Evolutionary conservation across 2,888 invertebrate species (phyloP).

Genomic region (Lepidocyrtoides sp.): DNA sequence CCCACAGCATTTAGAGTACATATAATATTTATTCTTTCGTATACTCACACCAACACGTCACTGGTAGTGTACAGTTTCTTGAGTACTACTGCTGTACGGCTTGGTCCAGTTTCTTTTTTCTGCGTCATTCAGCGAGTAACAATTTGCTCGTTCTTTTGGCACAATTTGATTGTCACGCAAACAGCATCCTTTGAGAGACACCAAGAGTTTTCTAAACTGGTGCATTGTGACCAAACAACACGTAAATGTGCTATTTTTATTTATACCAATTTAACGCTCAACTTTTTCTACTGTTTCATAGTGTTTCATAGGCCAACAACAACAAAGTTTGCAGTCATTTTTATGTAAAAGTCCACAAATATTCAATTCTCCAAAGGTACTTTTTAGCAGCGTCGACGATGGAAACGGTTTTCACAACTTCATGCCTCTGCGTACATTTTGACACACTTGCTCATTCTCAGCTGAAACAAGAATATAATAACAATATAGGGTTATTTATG

Average conservation of each 20-base stretch:
- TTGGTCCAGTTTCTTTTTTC: constrained; percentile 16
- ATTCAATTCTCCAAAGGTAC: constrained; percentile 16
- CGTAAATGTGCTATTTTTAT: neutral
- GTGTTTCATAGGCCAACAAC: neutral
- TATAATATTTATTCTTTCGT: no score
- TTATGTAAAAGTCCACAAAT: constrained; percentile 16
- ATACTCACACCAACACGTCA: no score
- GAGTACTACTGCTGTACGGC: neutral
- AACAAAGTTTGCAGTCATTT: constrained; percentile 16
- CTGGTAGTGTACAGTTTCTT: neutral
- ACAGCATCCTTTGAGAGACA: constrained; percentile 34
- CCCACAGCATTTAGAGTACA: no score
- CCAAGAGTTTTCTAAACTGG: constrained; percentile 37
- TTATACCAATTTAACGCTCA: neutral
- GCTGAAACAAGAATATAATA: constrained; percentile 10
- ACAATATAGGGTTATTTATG: neutral
- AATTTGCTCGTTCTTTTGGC: constrained; percentile 34
- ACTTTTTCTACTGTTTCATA: neutral
- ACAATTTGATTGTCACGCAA: constrained; percentile 50
- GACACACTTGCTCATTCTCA: constrained; percentile 21
- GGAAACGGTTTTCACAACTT: constrained; percentile 7
- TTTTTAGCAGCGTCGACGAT: constrained; percentile 6
- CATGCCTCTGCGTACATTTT: neutral
- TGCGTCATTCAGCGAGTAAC: constrained; percentile 4
- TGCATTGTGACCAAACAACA: constrained; percentile 33